These are phyloP conservation scores for Rhinichthys klamathensis DNA, from an alignment of 2,113 vertebrate genomes.

Conservation along the genomic window DNA sequence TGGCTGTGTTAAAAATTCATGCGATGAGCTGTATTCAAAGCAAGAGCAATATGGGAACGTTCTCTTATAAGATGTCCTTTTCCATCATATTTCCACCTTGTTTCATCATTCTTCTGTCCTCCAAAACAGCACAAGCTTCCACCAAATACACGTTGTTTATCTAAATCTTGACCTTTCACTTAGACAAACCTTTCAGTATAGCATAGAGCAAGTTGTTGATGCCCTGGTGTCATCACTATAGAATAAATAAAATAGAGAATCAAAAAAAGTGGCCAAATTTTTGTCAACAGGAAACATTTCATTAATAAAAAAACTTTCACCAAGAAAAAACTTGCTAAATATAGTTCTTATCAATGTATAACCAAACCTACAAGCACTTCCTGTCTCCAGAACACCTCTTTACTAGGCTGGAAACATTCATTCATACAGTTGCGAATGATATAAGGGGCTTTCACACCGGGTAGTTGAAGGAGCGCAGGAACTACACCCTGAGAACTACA, in stretches of 20 bases:
- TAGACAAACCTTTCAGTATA: conserved; percentile 9
- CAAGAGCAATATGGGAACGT: not conserved
- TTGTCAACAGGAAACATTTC: not conserved
- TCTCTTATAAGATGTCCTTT: not conserved
- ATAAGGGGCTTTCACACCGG: no score
- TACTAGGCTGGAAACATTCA: not conserved
- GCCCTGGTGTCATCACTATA: not conserved
- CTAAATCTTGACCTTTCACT: conserved; percentile 28
- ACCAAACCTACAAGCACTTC: not conserved
- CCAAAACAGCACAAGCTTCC: not conserved
- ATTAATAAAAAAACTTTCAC: not conserved
- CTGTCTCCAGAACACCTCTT: not conserved
- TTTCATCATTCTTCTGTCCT: not conserved
- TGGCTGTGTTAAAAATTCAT: not conserved
- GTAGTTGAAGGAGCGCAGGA: no score
- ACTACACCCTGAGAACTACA: no score
- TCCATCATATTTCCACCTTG: conserved; percentile 6
- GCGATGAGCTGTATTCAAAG: not conserved
- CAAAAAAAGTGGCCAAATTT: not conserved
- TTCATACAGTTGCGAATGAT: no score
- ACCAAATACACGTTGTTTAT: not conserved
- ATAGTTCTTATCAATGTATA: no score
- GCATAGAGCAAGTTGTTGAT: not conserved
- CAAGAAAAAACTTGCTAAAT: not conserved
- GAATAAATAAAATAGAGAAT: not conserved